Evolutionary conservation across 2,113 vertebrate genomes (phyloP).

Genomic region (Heptranchias perlo): DNA sequence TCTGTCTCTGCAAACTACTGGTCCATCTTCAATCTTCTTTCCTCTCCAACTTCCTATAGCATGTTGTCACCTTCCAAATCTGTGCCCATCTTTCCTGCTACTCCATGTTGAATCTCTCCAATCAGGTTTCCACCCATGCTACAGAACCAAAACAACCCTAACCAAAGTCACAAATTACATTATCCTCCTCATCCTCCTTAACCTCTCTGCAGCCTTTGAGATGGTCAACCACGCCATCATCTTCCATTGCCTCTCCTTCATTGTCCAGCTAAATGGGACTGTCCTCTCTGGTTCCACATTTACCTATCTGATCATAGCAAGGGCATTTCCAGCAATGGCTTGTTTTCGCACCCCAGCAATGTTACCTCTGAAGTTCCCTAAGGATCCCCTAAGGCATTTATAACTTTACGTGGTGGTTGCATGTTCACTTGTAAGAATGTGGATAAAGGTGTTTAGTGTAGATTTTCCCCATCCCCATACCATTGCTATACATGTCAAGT

Average conservation of each 20-base stretch:
- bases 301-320: no score
- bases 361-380: no score
- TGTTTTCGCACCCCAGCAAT: no score
- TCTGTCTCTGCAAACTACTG: no score
- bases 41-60: background rate
- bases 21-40: background rate
- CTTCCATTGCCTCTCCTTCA: no score
- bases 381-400: no score
- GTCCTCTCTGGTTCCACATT: no score
- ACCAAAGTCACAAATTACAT: background rate
- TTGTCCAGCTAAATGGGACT: no score
- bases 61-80: background rate
- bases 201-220: background rate
- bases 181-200: background rate
- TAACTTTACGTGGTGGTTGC: background rate
- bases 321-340: no score
- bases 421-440: background rate
- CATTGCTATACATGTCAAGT: background rate
- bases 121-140: background rate
- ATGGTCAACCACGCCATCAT: no score
- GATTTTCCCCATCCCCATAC: background rate
- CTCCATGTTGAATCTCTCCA: background rate
- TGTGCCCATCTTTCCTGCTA: background rate
- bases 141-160: background rate
- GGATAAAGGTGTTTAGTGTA: background rate